Percentiles rank a stretch among this genome's conserved stretches.
These are phyloP conservation scores for Clupea harengus DNA, from an alignment of 2,113 vertebrate genomes.

Conservation along the genomic window DNA sequence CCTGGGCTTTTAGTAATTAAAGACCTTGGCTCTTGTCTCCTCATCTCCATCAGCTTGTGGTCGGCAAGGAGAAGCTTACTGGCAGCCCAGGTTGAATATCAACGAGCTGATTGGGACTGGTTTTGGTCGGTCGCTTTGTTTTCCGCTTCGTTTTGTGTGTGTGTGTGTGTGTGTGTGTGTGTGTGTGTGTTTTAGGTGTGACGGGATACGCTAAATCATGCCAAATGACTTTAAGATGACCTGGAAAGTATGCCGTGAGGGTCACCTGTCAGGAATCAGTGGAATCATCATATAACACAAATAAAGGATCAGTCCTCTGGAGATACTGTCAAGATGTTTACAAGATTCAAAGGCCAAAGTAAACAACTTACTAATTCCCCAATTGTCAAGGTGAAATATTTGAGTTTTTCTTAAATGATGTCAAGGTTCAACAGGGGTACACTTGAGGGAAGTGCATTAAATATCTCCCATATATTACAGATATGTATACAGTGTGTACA, in stretches of 20 bases:
- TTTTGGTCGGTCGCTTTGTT: neutral
- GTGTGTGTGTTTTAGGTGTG: neutral
- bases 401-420: too few species aligned
- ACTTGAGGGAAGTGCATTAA: too few species aligned
- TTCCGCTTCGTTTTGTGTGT: neutral
- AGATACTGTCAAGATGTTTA: too few species aligned
- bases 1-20: slow-evolving; percentile 3
- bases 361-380: too few species aligned
- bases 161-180: neutral
- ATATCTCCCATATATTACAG: too few species aligned
- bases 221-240: neutral
- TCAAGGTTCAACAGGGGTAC: too few species aligned
- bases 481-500: neutral
- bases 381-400: too few species aligned
- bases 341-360: too few species aligned
- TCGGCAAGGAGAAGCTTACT: neutral
- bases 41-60: neutral
- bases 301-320: too few species aligned
- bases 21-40: slow-evolving; percentile 13
- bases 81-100: slow-evolving; percentile 13
- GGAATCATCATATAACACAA: too few species aligned
- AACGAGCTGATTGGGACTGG: neutral
- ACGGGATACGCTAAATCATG: neutral
- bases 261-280: neutral
- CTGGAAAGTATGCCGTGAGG: neutral